Percentiles rank a stretch among this genome's conserved stretches.
Conservation (phyloP, 2,113 vertebrate genomes). For the Alexandromys fortis region DNA sequence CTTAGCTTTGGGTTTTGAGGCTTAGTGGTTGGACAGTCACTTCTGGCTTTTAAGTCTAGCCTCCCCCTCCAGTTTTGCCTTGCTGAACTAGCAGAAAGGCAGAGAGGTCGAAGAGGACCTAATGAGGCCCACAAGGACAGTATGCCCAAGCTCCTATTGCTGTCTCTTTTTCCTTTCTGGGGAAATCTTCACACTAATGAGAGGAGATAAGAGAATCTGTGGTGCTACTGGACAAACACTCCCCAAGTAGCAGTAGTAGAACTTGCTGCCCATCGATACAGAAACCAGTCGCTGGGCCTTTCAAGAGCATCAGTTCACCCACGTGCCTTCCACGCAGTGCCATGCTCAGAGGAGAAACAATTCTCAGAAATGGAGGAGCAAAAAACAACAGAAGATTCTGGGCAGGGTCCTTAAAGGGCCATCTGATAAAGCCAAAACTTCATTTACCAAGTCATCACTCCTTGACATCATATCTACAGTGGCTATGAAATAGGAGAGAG, state of each 20-base stretch:
- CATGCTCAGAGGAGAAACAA: background rate
- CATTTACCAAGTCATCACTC: conserved; percentile 3
- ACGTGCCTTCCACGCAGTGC: conserved; percentile 41
- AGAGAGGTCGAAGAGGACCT: background rate
- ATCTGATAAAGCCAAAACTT: conserved; percentile 33
- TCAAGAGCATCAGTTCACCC: background rate
- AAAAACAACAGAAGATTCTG: conserved; percentile 46
- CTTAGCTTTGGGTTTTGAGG: conserved; percentile 53
- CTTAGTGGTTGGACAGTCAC: conserved; percentile 51
- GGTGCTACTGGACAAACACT: conserved; percentile 43
- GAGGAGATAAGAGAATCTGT: conserved; percentile 56
- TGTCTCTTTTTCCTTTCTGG: conserved; percentile 5
- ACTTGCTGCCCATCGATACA: conserved; percentile 21
- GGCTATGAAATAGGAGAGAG: background rate
- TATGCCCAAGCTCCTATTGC: background rate
- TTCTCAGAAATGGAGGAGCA: conserved; percentile 39
- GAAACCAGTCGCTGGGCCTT: conserved; percentile 16
- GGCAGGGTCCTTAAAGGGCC: background rate
- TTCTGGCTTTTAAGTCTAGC: conserved; percentile 54
- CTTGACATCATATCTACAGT: conserved; percentile 30
- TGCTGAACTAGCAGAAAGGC: conserved; percentile 33
- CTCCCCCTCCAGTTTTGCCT: conserved; percentile 42
- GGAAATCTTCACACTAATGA: conserved; percentile 24
- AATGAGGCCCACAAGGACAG: conserved; percentile 15
- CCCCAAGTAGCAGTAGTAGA: conserved; percentile 43